These are phyloP conservation scores for Melanotaenia nigrans DNA, from an alignment of 2,797 vertebrate genomes.

Conservation along the genomic window DNA sequence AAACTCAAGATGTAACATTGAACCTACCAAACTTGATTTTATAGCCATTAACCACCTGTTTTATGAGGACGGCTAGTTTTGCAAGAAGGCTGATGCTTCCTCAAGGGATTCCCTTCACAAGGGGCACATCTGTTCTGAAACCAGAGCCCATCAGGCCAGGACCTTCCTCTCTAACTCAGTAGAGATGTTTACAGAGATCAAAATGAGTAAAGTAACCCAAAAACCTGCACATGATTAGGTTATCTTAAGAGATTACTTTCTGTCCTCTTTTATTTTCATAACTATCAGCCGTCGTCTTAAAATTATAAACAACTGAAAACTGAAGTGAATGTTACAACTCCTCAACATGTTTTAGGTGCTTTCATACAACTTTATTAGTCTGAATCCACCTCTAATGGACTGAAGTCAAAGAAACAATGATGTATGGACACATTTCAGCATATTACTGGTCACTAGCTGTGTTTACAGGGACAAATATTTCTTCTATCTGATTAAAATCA, in stretches of 20 bases:
- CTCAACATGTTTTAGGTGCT: too few relatives aligned
- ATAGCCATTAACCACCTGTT: constrained; percentile 79
- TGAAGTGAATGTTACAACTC: too few relatives aligned
- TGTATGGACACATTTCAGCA: constrained; percentile 60
- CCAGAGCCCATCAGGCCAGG: constrained; percentile 34
- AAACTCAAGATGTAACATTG: constrained; percentile 64
- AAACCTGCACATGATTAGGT: neutral
- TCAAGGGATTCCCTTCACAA: constrained; percentile 62
- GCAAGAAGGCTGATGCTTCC: constrained; percentile 52
- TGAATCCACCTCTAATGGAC: constrained; percentile 28
- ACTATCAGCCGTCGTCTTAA: neutral
- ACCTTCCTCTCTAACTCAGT: constrained; percentile 21
- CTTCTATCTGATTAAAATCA: too few relatives aligned
- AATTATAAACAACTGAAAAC: neutral
- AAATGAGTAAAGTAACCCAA: constrained; percentile 4
- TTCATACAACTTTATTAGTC: too few relatives aligned
- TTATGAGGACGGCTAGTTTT: constrained; percentile 55
- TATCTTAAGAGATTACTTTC: neutral
- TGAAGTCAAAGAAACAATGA: constrained; percentile 44
- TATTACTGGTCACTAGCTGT: constrained; percentile 1
- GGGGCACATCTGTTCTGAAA: constrained; percentile 72
- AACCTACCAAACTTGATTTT: constrained; percentile 66
- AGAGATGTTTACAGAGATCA: constrained; percentile 25
- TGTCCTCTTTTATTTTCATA: constrained; percentile 1
- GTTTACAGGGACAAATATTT: too few relatives aligned